Percentiles rank a stretch among this genome's conserved stretches.
Conservation (phyloP, 53 echinoderm and acorn worm species). For the Arbacia lixula region DNA sequence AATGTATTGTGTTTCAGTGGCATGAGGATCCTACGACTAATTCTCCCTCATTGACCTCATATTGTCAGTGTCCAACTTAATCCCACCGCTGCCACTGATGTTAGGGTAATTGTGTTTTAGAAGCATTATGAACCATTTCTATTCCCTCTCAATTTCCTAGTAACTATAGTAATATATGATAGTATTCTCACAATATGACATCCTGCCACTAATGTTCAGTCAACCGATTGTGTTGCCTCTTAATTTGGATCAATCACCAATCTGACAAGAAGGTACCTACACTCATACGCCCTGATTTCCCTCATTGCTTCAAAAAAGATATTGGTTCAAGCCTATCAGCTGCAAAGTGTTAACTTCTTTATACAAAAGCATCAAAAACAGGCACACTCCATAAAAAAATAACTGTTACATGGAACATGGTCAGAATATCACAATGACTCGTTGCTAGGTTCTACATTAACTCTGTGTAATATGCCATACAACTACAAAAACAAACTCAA, state of each 20-base stretch:
- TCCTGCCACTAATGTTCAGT: too few species aligned
- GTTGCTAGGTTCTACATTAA: not conserved
- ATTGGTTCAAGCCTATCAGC: constrained; percentile 37
- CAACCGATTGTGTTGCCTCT: not conserved
- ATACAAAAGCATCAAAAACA: constrained; percentile 6
- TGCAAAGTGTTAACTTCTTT: constrained; percentile 27
- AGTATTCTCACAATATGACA: too few species aligned
- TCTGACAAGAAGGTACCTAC: not conserved
- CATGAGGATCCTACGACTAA: too few species aligned
- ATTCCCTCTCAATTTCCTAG: too few species aligned
- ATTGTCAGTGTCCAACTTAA: too few species aligned
- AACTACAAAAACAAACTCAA: not conserved
- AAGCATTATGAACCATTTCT: too few species aligned
- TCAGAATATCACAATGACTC: not conserved
- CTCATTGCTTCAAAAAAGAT: constrained; percentile 6
- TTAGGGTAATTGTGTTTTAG: too few species aligned
- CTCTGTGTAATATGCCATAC: not conserved
- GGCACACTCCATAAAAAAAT: constrained; percentile 33
- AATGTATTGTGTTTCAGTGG: too few species aligned
- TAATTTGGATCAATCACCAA: not conserved
- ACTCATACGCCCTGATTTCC: not conserved
- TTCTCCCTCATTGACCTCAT: too few species aligned
- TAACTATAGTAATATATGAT: too few species aligned
- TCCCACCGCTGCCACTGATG: too few species aligned
- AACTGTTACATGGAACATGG: not conserved